Evolutionary conservation across 2,113 vertebrate genomes (phyloP).

Genomic region (Cranoglanis bouderius): DNA sequence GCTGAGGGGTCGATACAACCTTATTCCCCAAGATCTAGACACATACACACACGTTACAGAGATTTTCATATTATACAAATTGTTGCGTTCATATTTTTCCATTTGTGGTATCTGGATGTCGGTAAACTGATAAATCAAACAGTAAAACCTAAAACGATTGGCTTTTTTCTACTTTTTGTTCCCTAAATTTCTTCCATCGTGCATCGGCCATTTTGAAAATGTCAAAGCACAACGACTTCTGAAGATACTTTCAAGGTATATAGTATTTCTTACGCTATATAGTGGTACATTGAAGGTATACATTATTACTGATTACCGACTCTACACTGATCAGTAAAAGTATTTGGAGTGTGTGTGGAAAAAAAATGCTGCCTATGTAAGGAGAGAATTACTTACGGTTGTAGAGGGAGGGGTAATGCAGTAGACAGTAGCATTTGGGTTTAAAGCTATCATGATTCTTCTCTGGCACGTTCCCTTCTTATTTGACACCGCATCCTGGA

Average conservation of each 20-base stretch:
- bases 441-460: background rate
- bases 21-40: conserved; percentile 16
- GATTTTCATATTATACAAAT: background rate
- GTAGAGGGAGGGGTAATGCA: background rate
- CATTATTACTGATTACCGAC: background rate
- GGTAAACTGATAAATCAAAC: too few relatives aligned
- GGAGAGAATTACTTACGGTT: background rate
- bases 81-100: too few relatives aligned
- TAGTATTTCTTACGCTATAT: background rate
- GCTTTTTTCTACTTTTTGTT: too few relatives aligned
- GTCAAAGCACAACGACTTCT: too few relatives aligned
- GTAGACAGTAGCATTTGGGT: background rate
- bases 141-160: too few relatives aligned
- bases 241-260: too few relatives aligned
- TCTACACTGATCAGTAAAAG: background rate
- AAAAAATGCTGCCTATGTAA: background rate
- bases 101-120: background rate
- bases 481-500: background rate
- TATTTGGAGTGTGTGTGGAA: background rate
- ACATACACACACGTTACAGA: background rate
- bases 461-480: background rate
- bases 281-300: background rate
- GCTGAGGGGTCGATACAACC: background rate
- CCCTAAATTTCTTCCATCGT: too few relatives aligned
- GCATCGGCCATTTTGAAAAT: background rate